Base-by-base conservation (phyloP, 2,113 vertebrate species). In the Oxygymnocypris stewartii region DNA sequence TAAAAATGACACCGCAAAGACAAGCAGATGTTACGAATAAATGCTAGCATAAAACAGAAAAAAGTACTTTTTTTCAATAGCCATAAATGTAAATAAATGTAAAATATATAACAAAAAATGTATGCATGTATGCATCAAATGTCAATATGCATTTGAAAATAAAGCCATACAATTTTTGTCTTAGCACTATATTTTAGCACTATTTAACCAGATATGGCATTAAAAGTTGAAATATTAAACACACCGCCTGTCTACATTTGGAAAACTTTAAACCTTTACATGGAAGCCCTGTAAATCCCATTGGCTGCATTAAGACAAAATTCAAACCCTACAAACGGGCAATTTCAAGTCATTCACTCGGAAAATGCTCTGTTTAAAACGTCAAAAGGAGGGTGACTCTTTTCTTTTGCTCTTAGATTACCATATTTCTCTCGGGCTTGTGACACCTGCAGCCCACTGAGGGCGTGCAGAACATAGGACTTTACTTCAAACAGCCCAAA, bases 381-480 rank as follows among this genome's bases (percentile, higher is more conserved):
- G 75, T 73, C 88, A 79, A 75, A 85, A 85, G 82, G 79, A 87
- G 87, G 87, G 84, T 82, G 89, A 81, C 80, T 89, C 86, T 87
- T 85, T 86, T 82, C 82, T 89, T 82, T 51, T 35, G 61, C 59
- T 51, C 69, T 87, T 77, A 79, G 87, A 88, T 91, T 88, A 86
- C 85, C 87, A 89, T 87, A 87, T 87, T 90, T 85, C 67, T 86
- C 84, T 85, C 54, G 86, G 75, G 61, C 82, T 82, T 3, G 81
- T 88, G 88, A 91, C 91, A 90, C 90, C 89, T 92, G 93, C 91
- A 90, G 87, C 87, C 87, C 79, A 83, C 44, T 67, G 85, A 76
- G 82, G 87, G 85, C 82, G 86, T 82, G 86, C 59, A 71, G 74
- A 90, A 83, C 88, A 85, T 88, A 87, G 63, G 84, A 87, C 85